phyloP scores from a whole-genome alignment of 2,113 vertebrate species.

The Sinocyclocheilus grahami region DNA sequence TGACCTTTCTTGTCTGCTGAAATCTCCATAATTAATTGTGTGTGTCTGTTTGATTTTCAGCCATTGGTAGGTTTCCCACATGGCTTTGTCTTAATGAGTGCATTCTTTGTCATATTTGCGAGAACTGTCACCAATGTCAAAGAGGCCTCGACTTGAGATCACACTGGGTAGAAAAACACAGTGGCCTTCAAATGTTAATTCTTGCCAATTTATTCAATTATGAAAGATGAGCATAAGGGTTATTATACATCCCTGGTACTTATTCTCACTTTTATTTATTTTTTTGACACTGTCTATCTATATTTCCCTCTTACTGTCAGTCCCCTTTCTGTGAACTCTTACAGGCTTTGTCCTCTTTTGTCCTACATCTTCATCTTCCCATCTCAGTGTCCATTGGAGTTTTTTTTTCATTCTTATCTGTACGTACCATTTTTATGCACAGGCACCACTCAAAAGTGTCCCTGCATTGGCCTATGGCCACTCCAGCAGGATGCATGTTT shows the following conservation, averaged over 20 bases:
- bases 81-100: slow-evolving; percentile 14
- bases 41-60: slow-evolving; percentile 5
- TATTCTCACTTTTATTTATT: neutral
- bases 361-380: neutral
- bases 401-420: neutral
- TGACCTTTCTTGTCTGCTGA: too few relatives aligned
- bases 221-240: slow-evolving; percentile 34
- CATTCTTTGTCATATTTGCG: slow-evolving; percentile 31
- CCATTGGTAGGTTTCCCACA: slow-evolving; percentile 6
- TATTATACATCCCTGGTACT: slow-evolving; percentile 19
- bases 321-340: neutral
- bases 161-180: neutral
- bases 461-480: slow-evolving; percentile 30
- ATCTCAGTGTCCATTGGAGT: neutral
- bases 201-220: slow-evolving; percentile 33
- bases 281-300: neutral
- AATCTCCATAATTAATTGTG: slow-evolving; percentile 39
- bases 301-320: neutral
- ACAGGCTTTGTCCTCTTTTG: neutral
- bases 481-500: slow-evolving; percentile 43
- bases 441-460: slow-evolving; percentile 34
- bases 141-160: neutral
- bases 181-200: slow-evolving; percentile 34
- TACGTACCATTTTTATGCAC: neutral
- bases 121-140: neutral